These are phyloP conservation scores for Dendrocincla fuliginosa DNA, from an alignment of 2,797 vertebrate species.

Conservation along the genomic window DNA sequence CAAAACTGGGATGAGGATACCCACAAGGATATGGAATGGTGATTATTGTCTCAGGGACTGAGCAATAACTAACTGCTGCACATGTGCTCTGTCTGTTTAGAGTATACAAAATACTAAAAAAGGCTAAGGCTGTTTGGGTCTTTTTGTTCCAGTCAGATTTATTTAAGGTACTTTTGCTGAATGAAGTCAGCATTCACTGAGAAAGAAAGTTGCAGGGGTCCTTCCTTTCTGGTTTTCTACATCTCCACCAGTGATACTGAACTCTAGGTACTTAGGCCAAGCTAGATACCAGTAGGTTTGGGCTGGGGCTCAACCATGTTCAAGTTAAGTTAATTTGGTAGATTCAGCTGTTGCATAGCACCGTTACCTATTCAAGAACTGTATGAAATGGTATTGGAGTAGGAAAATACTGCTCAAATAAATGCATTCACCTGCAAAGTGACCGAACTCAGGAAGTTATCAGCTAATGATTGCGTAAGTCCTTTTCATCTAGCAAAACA, in stretches of 20 bases:
- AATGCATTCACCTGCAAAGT: not conserved
- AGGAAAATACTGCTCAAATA: not conserved
- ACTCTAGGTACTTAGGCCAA: not conserved
- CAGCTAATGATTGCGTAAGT: not conserved
- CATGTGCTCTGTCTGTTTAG: accelerated
- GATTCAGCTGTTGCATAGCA: not conserved
- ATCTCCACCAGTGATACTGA: not conserved
- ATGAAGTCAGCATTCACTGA: not conserved
- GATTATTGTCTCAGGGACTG: accelerated
- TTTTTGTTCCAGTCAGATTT: not conserved
- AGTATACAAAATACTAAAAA: not conserved
- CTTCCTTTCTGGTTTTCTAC: not conserved
- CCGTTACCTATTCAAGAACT: not conserved
- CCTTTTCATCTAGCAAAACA: not conserved
- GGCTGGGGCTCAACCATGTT: not conserved
- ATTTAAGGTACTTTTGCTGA: not conserved
- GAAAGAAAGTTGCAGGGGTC: not conserved
- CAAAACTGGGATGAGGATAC: not conserved
- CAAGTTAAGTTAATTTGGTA: not conserved
- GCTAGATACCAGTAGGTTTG: not conserved
- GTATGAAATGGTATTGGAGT: not conserved
- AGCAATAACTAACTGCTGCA: not conserved
- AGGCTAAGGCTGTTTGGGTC: not conserved
- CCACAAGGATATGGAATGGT: not conserved
- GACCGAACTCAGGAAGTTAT: not conserved